phyloP scores from a whole-genome alignment of 1,140 invertebrate species.

The Brachionus paranguensis region DNA sequence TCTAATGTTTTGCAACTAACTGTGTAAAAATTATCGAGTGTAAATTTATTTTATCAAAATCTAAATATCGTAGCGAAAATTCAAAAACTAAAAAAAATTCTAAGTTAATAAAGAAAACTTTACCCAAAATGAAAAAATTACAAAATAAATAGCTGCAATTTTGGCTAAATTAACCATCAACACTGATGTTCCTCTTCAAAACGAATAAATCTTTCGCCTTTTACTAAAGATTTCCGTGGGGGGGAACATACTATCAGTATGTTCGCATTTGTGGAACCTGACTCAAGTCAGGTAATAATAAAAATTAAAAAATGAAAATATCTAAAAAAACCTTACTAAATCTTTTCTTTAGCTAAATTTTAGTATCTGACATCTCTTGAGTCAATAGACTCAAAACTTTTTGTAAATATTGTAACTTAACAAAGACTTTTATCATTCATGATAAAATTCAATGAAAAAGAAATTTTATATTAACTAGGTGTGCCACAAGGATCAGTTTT shows the following conservation, averaged over 20 bases:
- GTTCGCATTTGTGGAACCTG: constrained; percentile 10
- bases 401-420: no score
- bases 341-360: background rate
- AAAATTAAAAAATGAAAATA: background rate
- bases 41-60: no score
- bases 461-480: no score
- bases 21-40: no score
- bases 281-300: constrained; percentile 15
- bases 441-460: no score
- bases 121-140: background rate
- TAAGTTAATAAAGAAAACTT: background rate
- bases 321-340: background rate
- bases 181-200: constrained; percentile 31
- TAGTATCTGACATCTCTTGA: no score
- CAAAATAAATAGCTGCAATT: background rate
- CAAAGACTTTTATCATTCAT: background rate
- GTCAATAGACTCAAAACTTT: no score
- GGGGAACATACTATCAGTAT: constrained; percentile 29
- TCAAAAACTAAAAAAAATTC: no score
- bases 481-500: no score
- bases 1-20: no score
- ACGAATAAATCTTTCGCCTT: constrained; percentile 35
- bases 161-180: background rate
- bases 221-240: constrained; percentile 32
- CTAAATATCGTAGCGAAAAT: no score